phyloP scores from a whole-genome alignment of 2,888 invertebrate species.

The Aphodius sticticus region DNA sequence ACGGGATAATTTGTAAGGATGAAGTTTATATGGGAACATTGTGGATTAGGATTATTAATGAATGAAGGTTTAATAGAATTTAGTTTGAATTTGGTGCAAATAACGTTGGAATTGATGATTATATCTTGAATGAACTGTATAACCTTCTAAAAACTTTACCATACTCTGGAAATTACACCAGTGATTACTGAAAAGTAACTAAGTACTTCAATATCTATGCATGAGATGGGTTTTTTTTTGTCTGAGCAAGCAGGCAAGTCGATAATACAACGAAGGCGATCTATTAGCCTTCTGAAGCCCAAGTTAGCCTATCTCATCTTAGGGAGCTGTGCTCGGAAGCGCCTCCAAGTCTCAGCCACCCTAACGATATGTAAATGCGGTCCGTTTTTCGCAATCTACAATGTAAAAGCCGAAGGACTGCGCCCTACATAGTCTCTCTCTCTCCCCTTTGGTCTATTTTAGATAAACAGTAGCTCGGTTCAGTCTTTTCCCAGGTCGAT shows the following conservation, averaged over 20 bases:
- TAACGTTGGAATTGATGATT: no score
- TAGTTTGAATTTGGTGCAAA: no score
- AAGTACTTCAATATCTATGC: background rate
- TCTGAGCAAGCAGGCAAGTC: background rate
- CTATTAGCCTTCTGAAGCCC: background rate
- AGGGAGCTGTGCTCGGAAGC: background rate
- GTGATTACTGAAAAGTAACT: background rate
- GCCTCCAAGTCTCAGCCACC: background rate
- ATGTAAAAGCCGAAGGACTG: background rate
- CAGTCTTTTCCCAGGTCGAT: background rate
- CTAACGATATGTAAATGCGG: background rate
- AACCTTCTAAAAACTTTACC: no score
- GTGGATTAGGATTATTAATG: no score
- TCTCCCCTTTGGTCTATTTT: background rate
- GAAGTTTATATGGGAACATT: no score
- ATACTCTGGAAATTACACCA: no score
- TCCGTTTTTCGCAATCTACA: slow-evolving; percentile 4
- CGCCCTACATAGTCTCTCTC: background rate
- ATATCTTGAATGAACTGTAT: no score
- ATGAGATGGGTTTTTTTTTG: background rate
- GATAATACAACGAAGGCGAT: background rate
- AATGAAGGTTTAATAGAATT: no score
- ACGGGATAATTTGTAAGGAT: no score
- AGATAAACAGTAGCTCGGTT: background rate
- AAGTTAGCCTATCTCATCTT: background rate